A percentile compares a stretch with the other conserved stretches of the same genome.
Evolutionary conservation across 2,113 vertebrate species (phyloP).

Genomic region (Chroicocephalus ridibundus): DNA sequence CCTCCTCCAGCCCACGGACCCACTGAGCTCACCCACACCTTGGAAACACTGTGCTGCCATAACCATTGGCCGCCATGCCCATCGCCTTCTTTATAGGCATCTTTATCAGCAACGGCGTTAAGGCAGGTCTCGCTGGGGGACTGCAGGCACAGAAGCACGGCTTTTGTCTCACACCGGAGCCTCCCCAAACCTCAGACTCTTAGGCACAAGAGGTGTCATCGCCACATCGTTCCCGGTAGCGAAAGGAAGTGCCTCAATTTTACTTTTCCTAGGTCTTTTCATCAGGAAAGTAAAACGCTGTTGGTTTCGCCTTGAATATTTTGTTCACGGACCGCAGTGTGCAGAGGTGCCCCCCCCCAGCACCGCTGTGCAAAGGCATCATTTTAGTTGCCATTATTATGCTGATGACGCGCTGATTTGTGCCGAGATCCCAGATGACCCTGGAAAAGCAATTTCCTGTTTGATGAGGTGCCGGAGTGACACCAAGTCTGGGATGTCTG

Average conservation of each 20-base stretch:
- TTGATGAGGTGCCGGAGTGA: slow-evolving; percentile 45
- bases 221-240: accelerated
- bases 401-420: neutral
- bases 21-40: neutral
- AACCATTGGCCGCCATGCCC: accelerated
- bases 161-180: neutral
- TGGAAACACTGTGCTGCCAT: neutral
- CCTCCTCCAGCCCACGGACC: neutral
- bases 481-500: slow-evolving; percentile 22
- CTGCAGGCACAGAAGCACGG: neutral
- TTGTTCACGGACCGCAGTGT: neutral
- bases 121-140: too few relatives aligned
- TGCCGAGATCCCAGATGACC: neutral
- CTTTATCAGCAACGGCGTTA: accelerated
- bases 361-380: neutral
- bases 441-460: slow-evolving; percentile 67
- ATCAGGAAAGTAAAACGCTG: neutral
- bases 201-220: accelerated
- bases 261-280: neutral
- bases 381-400: neutral
- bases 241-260: neutral
- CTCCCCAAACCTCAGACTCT: neutral
- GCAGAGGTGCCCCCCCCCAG: neutral
- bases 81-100: accelerated
- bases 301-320: neutral